phyloP scores from a whole-genome alignment of 2,113 vertebrate genomes.

The Oreochromis spilurus region DNA sequence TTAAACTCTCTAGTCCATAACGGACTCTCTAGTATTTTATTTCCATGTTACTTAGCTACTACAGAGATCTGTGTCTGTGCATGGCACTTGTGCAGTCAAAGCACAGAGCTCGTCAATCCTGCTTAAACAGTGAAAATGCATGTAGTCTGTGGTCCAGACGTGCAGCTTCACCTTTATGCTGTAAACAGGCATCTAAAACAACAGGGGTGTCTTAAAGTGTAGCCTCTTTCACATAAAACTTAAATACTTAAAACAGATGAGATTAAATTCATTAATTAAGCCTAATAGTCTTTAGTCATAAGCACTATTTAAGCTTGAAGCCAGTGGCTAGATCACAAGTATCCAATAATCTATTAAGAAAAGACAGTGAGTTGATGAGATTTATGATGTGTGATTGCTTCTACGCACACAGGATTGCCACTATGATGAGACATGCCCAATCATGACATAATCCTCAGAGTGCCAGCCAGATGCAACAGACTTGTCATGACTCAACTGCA shows the following conservation, averaged over 20 bases:
- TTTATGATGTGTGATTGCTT: background rate
- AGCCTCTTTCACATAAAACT: background rate
- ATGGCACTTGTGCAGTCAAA: background rate
- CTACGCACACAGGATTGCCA: background rate
- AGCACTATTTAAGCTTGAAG: background rate
- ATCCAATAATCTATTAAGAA: background rate
- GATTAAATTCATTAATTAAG: background rate
- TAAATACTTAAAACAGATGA: background rate
- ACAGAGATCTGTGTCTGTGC: background rate
- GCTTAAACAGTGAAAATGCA: background rate
- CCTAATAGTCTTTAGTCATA: background rate
- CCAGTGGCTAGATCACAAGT: background rate
- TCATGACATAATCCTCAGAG: constrained; percentile 39
- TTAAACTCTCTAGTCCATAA: background rate
- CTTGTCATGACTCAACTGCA: constrained; percentile 39
- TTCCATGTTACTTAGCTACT: background rate
- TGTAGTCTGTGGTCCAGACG: background rate
- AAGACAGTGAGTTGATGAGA: background rate
- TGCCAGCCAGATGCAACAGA: constrained; percentile 34
- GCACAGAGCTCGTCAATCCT: rapidly evolving
- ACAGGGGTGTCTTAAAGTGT: background rate
- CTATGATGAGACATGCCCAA: background rate
- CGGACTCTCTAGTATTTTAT: background rate
- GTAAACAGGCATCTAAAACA: background rate
- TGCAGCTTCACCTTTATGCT: background rate